Percentiles rank a stretch among this genome's conserved stretches.
Conservation (phyloP, 2,797 vertebrate genomes). For the Emys orbicularis region DNA sequence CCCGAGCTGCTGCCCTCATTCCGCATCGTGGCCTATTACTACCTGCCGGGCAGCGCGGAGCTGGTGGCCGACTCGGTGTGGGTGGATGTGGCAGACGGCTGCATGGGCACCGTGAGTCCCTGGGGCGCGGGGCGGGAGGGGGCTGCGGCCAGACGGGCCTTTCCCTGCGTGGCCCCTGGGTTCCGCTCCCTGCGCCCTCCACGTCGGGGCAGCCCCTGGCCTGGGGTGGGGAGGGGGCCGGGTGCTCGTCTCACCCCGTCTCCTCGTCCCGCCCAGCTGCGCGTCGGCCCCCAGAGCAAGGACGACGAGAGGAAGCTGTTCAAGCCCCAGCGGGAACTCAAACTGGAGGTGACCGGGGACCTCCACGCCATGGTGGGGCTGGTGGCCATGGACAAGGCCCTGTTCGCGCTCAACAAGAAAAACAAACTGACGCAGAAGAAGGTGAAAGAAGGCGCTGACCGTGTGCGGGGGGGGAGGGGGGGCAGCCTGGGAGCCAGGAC, state of each 20-base stretch:
- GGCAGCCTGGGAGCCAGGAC: too few species aligned
- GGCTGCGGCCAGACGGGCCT: background rate
- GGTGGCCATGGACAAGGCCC: slow-evolving; percentile 87
- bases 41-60: slow-evolving; percentile 70
- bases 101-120: slow-evolving; percentile 82
- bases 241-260: background rate
- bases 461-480: background rate
- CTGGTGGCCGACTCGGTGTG: slow-evolving; percentile 86
- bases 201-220: background rate
- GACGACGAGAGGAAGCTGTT: background rate
- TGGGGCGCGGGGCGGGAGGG: background rate
- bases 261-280: background rate
- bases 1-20: slow-evolving; percentile 84
- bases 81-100: slow-evolving; percentile 83
- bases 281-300: slow-evolving; percentile 3
- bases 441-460: slow-evolving; percentile 63
- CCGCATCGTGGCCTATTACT: slow-evolving; percentile 83
- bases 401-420: slow-evolving; percentile 83
- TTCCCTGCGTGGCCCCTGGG: background rate
- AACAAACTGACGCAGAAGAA: slow-evolving; percentile 86
- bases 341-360: slow-evolving; percentile 81
- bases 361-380: slow-evolving; percentile 84
- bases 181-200: background rate
- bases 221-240: too few species aligned
- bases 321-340: slow-evolving; percentile 72